These are phyloP conservation scores for Cataglyphis albicans DNA, from an alignment of 2,888 invertebrate genomes.

Conservation along the genomic window DNA sequence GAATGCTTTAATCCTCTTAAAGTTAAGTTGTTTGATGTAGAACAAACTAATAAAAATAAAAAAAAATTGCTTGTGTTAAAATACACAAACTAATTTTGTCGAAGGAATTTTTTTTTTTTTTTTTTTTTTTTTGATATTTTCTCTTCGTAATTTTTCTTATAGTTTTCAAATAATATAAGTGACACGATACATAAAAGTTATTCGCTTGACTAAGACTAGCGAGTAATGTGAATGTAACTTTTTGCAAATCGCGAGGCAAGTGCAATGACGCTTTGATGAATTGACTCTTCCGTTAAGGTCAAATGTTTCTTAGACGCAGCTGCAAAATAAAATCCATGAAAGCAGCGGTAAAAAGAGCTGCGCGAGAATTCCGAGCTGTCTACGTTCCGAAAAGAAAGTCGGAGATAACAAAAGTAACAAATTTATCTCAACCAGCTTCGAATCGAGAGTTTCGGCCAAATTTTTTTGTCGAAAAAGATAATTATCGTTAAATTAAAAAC, in stretches of 20 bases:
- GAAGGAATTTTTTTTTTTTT: background rate
- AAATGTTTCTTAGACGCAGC: slow-evolving; percentile 49
- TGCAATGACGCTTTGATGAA: slow-evolving; percentile 45
- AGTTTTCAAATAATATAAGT: background rate
- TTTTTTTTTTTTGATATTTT: background rate
- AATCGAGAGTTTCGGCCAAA: background rate
- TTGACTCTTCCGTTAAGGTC: slow-evolving; percentile 64
- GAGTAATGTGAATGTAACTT: slow-evolving; percentile 18
- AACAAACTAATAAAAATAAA: background rate
- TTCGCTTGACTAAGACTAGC: slow-evolving; percentile 18
- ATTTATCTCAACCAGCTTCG: slow-evolving; percentile 55
- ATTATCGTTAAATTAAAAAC: slow-evolving; percentile 6
- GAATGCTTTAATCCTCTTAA: slow-evolving; percentile 1
- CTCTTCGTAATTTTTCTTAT: background rate
- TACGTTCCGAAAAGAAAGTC: slow-evolving; percentile 42
- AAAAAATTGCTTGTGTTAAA: background rate
- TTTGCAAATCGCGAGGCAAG: slow-evolving; percentile 42
- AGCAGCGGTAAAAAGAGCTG: slow-evolving; percentile 46
- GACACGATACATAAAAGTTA: background rate
- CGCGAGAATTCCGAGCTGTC: slow-evolving; percentile 58
- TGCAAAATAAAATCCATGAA: slow-evolving; percentile 66
- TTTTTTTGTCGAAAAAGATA: slow-evolving; percentile 7
- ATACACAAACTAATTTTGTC: background rate
- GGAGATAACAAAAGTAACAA: slow-evolving; percentile 63
- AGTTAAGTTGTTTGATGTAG: background rate